Percentiles rank a stretch among this genome's conserved stretches.
phyloP scores from a whole-genome alignment of 2,113 vertebrate species.

The Oreocharis arfaki region DNA sequence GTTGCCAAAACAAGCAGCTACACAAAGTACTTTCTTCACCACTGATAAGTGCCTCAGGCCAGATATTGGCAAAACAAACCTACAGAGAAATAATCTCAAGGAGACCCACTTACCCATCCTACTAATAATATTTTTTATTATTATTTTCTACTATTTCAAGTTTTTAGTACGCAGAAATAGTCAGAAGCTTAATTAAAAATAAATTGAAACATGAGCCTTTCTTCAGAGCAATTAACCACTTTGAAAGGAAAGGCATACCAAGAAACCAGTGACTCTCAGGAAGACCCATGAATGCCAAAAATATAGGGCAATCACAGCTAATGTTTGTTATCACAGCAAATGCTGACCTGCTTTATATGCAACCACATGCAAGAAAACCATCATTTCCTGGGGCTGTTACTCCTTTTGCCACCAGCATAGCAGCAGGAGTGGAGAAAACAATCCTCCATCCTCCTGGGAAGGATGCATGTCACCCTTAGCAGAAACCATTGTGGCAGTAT shows the following conservation, averaged over 20 bases:
- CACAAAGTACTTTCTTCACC: background rate
- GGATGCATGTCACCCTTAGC: fast-evolving
- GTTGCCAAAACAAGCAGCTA: background rate
- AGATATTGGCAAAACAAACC: background rate
- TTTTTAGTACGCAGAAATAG: background rate
- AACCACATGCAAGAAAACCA: background rate
- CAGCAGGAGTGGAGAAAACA: background rate
- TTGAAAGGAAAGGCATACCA: background rate
- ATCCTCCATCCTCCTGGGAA: background rate
- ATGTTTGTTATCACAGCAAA: background rate
- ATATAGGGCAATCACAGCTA: background rate
- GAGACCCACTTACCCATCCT: background rate
- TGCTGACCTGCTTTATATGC: background rate
- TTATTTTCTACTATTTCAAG: background rate
- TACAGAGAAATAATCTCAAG: background rate
- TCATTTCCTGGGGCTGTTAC: background rate
- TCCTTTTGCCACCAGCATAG: background rate
- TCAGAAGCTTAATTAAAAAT: background rate
- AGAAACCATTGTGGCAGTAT: background rate
- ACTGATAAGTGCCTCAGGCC: background rate
- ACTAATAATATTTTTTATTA: background rate
- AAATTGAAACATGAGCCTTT: background rate
- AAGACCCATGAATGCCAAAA: background rate
- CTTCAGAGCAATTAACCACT: background rate
- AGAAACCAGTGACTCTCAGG: background rate